phyloP scores from a whole-genome alignment of 1,140 invertebrate genomes.

The Aleiodes sp. region DNA sequence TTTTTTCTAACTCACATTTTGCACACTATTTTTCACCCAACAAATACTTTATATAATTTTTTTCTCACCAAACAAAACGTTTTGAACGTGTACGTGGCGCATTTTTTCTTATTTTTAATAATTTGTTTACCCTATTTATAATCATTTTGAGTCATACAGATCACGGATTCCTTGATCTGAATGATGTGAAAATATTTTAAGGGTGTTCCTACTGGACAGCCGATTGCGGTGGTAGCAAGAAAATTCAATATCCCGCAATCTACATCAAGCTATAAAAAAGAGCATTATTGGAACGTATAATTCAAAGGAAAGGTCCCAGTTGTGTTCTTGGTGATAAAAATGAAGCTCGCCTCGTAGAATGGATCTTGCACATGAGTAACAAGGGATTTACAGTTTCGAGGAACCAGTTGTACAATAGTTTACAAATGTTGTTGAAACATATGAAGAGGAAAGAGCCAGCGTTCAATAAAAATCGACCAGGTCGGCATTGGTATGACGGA shows the following conservation, averaged over 20 bases:
- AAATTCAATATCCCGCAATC: slow-evolving; percentile 2
- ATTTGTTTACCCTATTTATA: too few relatives aligned
- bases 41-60: too few relatives aligned
- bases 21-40: too few relatives aligned
- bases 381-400: slow-evolving; percentile 51
- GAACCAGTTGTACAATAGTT: slow-evolving; percentile 48
- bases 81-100: too few relatives aligned
- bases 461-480: slow-evolving; percentile 48
- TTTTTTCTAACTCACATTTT: too few relatives aligned
- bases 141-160: too few relatives aligned
- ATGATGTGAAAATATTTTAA: too few relatives aligned
- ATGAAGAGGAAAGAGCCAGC: slow-evolving; percentile 42
- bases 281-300: background rate
- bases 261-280: background rate
- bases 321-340: slow-evolving; percentile 43
- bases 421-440: slow-evolving; percentile 44
- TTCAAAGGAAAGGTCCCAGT: slow-evolving; percentile 44
- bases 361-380: slow-evolving; percentile 48
- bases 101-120: too few relatives aligned
- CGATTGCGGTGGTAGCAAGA: too few relatives aligned
- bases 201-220: too few relatives aligned
- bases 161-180: too few relatives aligned
- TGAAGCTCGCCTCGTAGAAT: slow-evolving; percentile 47
- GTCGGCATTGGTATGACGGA: slow-evolving; percentile 42
- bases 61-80: too few relatives aligned